These are phyloP conservation scores for Sebastes hubbsi DNA, from an alignment of 2,797 vertebrate genomes.

Conservation along the genomic window DNA sequence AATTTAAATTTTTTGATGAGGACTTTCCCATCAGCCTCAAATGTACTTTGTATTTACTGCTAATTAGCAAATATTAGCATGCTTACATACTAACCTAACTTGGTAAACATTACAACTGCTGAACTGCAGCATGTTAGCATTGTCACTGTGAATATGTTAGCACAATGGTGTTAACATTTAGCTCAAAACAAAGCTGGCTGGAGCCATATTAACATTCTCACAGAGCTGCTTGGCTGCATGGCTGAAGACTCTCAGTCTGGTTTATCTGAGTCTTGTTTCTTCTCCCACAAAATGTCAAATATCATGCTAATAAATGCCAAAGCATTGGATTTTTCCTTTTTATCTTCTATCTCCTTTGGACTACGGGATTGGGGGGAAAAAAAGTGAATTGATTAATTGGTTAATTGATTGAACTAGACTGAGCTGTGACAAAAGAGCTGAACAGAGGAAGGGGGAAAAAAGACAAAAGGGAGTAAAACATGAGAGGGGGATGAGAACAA, in stretches of 20 bases:
- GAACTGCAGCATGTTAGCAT: background rate
- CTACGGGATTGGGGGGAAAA: background rate
- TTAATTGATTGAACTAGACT: slow-evolving; percentile 48
- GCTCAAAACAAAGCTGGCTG: background rate
- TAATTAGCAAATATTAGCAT: background rate
- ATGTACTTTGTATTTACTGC: background rate
- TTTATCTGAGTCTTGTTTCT: too few relatives aligned
- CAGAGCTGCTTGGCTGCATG: background rate
- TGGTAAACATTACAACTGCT: background rate
- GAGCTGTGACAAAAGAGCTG: slow-evolving; percentile 23
- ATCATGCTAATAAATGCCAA: slow-evolving; percentile 23
- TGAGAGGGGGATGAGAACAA: slow-evolving; percentile 24
- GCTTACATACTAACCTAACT: background rate
- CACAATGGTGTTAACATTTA: background rate
- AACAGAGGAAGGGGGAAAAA: background rate
- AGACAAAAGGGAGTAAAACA: slow-evolving; percentile 21
- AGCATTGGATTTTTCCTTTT: slow-evolving; percentile 9
- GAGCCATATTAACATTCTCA: background rate
- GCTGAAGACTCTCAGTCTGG: background rate
- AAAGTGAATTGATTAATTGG: slow-evolving; percentile 47
- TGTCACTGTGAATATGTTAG: background rate
- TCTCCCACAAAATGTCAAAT: slow-evolving; percentile 15
- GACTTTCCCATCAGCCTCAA: background rate
- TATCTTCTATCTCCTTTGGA: slow-evolving; percentile 10
- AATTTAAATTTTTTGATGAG: background rate